Percentiles rank a stretch among this genome's conserved stretches.
phyloP scores from a whole-genome alignment of 2,113 vertebrate genomes.

The Felis catus region DNA sequence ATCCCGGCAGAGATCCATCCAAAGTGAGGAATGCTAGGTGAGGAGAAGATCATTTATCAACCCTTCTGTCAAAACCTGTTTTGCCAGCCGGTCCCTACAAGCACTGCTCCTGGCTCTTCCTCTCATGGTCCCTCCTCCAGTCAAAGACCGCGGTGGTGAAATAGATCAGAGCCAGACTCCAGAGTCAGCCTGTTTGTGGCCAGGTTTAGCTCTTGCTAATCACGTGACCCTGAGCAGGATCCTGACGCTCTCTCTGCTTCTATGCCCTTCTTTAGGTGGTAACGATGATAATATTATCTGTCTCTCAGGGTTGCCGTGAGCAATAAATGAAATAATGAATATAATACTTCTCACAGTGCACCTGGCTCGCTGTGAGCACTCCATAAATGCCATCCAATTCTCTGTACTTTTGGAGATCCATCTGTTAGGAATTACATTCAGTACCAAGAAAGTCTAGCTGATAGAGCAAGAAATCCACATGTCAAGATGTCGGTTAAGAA shows the following conservation, averaged over 20 bases:
- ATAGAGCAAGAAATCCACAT: neutral
- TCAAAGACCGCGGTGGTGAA: rapidly evolving
- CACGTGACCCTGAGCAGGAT: neutral
- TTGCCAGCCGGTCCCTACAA: neutral
- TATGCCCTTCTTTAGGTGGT: neutral
- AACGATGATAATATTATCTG: neutral
- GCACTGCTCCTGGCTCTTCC: neutral
- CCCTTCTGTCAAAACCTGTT: neutral
- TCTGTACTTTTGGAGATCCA: neutral
- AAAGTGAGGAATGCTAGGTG: neutral
- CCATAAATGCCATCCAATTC: neutral
- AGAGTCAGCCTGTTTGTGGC: neutral
- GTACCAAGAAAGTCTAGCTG: neutral
- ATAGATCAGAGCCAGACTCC: neutral
- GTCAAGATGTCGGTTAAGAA: neutral
- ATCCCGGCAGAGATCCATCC: neutral
- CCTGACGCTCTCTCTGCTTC: neutral
- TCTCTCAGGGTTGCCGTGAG: neutral
- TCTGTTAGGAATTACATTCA: neutral
- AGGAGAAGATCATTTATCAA: neutral
- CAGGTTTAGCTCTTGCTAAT: neutral
- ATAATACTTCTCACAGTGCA: neutral
- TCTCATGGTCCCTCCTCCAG: neutral
- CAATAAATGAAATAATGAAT: neutral
- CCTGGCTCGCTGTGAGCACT: neutral